phyloP scores from a whole-genome alignment of 2,888 invertebrate genomes.

The Eupithecia subumbrata region DNA sequence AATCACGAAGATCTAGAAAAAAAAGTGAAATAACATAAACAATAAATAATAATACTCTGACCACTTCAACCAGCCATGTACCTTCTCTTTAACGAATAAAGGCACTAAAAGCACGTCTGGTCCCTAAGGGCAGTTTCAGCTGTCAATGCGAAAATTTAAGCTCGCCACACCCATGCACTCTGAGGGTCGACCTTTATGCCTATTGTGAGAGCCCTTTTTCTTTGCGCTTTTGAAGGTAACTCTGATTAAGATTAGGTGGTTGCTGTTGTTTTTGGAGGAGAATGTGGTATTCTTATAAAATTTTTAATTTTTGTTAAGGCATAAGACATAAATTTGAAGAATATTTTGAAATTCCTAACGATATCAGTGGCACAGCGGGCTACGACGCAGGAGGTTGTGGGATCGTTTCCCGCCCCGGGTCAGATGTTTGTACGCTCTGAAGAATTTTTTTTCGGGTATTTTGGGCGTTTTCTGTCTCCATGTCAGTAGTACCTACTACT shows the following conservation, averaged over 20 bases:
- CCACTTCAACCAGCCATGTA: not conserved
- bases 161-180: slow-evolving; percentile 82
- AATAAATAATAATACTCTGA: not conserved
- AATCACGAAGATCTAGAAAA: not conserved
- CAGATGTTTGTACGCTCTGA: no score
- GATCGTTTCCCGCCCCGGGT: no score
- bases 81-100: slow-evolving; percentile 69
- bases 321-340: no score
- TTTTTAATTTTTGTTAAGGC: no score
- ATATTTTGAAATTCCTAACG: no score
- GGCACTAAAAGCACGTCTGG: slow-evolving; percentile 81
- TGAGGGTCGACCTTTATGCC: slow-evolving; percentile 79
- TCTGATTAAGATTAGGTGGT: slow-evolving; percentile 30
- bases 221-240: slow-evolving; percentile 48
- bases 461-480: no score
- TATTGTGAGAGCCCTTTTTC: slow-evolving; percentile 71
- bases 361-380: no score
- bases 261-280: slow-evolving; percentile 11
- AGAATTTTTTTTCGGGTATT: no score
- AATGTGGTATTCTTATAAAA: not conserved
- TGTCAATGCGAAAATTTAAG: slow-evolving; percentile 84
- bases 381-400: no score
- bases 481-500: no score
- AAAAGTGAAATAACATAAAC: not conserved
- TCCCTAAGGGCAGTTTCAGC: slow-evolving; percentile 82